Conservation (phyloP, 2,888 invertebrate genomes). For the Calameuta filiformis region DNA sequence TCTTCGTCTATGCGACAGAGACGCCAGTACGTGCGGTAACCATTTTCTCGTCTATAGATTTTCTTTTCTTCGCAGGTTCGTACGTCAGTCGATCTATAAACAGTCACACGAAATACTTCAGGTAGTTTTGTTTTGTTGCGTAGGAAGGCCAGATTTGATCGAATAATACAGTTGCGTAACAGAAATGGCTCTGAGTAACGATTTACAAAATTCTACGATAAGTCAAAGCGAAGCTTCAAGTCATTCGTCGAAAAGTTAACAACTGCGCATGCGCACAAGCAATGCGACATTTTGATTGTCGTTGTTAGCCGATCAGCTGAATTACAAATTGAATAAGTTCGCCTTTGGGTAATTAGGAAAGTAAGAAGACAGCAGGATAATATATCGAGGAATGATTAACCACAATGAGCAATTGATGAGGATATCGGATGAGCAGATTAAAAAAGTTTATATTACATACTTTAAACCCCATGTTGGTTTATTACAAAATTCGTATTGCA, state of each 20-base stretch:
- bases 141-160: neutral
- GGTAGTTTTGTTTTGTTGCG: neutral
- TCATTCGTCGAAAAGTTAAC: neutral
- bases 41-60: neutral
- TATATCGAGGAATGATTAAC: neutral
- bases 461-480: slow-evolving; percentile 13
- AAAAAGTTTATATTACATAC: neutral
- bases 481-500: slow-evolving; percentile 43
- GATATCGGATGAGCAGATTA: neutral
- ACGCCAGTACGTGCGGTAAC: neutral
- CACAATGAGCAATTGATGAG: neutral
- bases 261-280: neutral
- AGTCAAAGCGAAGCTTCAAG: too few species aligned
- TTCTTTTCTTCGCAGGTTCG: neutral
- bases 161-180: neutral
- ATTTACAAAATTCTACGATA: neutral
- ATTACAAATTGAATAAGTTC: neutral
- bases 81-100: neutral
- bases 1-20: neutral
- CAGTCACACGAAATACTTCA: neutral
- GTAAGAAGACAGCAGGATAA: neutral
- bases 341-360: neutral
- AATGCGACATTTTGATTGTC: neutral
- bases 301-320: neutral
- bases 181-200: neutral